phyloP scores from a whole-genome alignment of 2,797 vertebrate genomes.

The Bradypodion pumilum region DNA sequence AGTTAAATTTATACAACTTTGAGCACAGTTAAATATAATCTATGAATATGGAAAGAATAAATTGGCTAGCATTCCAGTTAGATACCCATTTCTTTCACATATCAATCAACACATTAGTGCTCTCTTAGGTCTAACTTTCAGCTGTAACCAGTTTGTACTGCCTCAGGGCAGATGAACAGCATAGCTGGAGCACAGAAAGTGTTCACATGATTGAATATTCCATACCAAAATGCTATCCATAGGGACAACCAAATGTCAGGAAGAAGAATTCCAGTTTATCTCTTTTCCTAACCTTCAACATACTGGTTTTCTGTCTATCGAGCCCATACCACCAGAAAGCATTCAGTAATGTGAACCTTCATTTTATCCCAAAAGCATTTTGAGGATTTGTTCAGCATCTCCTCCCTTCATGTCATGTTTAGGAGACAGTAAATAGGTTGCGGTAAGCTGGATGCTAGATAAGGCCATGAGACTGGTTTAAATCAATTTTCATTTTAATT shows the following conservation, averaged over 20 bases:
- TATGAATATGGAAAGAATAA: constrained; percentile 38
- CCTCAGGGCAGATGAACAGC: not conserved
- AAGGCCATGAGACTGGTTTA: too few species aligned
- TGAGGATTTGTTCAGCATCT: too few species aligned
- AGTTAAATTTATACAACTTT: constrained; percentile 67
- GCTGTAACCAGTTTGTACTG: not conserved
- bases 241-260: not conserved
- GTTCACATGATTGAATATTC: not conserved
- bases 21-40: constrained; percentile 61
- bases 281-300: not conserved
- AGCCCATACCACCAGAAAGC: not conserved
- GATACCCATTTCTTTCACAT: constrained; percentile 2
- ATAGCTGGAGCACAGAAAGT: too few species aligned
- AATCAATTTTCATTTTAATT: too few species aligned
- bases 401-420: too few species aligned
- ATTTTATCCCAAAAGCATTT: too few species aligned
- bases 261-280: not conserved
- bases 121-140: constrained; percentile 1
- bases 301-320: not conserved
- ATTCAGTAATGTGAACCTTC: not conserved
- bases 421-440: too few species aligned
- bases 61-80: not conserved
- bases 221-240: not conserved
- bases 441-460: too few species aligned
- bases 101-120: not conserved